Conservation (phyloP, 2,797 vertebrate species). For the Onychomys torridus region DNA sequence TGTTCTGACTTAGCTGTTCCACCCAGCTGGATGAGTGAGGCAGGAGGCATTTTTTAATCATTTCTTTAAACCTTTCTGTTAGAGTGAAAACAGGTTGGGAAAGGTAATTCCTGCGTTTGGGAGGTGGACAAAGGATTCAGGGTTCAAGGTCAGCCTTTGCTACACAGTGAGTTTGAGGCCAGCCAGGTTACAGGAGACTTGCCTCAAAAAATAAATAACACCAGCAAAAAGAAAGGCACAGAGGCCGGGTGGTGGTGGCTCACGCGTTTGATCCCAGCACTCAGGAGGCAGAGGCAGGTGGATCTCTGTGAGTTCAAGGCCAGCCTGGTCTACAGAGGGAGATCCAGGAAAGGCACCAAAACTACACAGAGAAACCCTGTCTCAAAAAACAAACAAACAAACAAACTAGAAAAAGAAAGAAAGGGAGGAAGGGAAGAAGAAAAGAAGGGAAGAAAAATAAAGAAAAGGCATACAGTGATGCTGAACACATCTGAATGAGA, state of each 20-base stretch:
- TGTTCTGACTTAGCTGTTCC: not conserved
- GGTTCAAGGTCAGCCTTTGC: not conserved
- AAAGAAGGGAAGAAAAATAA: not conserved
- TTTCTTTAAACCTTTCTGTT: constrained; percentile 3
- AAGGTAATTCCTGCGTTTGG: not conserved
- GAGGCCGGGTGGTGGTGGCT: too few relatives aligned
- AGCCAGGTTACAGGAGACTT: not conserved
- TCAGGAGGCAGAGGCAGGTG: too few relatives aligned
- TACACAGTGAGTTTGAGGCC: not conserved
- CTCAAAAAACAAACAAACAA: too few relatives aligned
- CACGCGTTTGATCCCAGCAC: too few relatives aligned
- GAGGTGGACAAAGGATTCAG: not conserved
- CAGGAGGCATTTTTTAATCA: not conserved
- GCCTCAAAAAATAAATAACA: not conserved
- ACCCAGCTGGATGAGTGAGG: not conserved
- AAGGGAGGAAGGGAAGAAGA: not conserved
- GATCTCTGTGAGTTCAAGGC: too few relatives aligned
- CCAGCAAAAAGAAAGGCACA: not conserved
- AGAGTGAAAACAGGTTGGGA: not conserved
- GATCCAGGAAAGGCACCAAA: too few relatives aligned
- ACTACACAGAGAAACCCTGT: too few relatives aligned
- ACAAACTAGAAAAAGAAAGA: not conserved
- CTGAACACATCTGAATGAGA: not conserved
- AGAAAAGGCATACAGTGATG: not conserved
- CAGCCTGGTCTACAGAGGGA: too few relatives aligned